Conservation (phyloP, 1,140 invertebrate genomes). For the Bombus soroeensis region DNA sequence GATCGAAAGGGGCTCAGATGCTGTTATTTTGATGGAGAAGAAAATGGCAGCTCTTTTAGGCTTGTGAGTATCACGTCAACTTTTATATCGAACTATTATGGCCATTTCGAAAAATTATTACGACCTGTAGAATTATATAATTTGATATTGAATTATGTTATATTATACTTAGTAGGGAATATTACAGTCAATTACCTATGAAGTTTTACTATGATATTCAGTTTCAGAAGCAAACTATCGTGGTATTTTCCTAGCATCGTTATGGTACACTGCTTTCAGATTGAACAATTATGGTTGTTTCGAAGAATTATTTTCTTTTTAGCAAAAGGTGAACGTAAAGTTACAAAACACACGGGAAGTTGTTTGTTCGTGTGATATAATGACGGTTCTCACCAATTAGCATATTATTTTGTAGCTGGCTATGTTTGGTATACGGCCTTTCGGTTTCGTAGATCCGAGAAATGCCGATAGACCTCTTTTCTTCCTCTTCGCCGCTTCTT, state of each 20-base stretch:
- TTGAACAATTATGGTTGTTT: not conserved
- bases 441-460: slow-evolving; percentile 12
- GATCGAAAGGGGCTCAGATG: slow-evolving; percentile 85
- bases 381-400: not conserved
- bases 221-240: not conserved
- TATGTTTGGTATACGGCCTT: slow-evolving; percentile 9
- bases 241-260: not conserved
- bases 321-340: not conserved
- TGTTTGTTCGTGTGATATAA: slow-evolving; percentile 19
- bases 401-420: slow-evolving; percentile 6
- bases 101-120: not conserved
- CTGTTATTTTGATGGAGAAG: slow-evolving; percentile 89
- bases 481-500: not conserved
- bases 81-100: not conserved
- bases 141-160: not conserved
- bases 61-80: slow-evolving; percentile 85
- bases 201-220: not conserved
- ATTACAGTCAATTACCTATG: too few species aligned
- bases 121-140: not conserved
- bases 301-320: not conserved
- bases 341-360: slow-evolving; percentile 40
- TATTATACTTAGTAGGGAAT: not conserved
- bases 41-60: slow-evolving; percentile 88
- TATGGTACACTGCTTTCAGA: not conserved
- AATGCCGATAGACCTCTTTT: not conserved